A percentile compares a stretch with the other conserved stretches of the same genome.
These are phyloP conservation scores for Drosophila truncata DNA, from an alignment of 1,140 invertebrate species.

Conservation along the genomic window DNA sequence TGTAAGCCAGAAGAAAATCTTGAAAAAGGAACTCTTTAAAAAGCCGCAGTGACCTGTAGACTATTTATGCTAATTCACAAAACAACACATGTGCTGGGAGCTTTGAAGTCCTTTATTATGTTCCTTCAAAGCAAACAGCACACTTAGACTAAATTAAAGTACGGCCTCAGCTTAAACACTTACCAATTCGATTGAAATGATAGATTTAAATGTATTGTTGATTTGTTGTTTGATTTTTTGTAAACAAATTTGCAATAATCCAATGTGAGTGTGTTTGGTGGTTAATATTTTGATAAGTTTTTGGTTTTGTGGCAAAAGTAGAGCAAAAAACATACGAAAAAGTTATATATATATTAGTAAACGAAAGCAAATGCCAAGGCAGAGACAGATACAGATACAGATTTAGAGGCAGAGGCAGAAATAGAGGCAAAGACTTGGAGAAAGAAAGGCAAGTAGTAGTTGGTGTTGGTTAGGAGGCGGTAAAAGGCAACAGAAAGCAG, in stretches of 20 bases:
- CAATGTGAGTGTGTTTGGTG: slow-evolving; percentile 63
- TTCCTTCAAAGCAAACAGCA: slow-evolving; percentile 43
- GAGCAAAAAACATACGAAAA: slow-evolving; percentile 75
- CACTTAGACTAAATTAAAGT: slow-evolving; percentile 46
- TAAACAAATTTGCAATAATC: slow-evolving; percentile 72
- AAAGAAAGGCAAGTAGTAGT: slow-evolving; percentile 27
- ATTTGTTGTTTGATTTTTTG: slow-evolving; percentile 58
- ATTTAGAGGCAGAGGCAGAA: slow-evolving; percentile 18
- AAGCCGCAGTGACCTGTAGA: slow-evolving; percentile 11
- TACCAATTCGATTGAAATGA: slow-evolving; percentile 78
- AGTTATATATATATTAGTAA: slow-evolving; percentile 76
- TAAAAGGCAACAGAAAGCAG: slow-evolving; percentile 40
- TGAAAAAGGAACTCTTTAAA: slow-evolving; percentile 19
- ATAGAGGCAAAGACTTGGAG: slow-evolving; percentile 20
- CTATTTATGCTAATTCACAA: slow-evolving; percentile 13
- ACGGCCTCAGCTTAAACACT: slow-evolving; percentile 65
- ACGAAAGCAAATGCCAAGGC: slow-evolving; percentile 60
- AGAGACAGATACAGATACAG: slow-evolving; percentile 6
- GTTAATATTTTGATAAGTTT: slow-evolving; percentile 43
- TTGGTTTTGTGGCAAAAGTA: slow-evolving; percentile 64
- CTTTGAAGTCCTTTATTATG: slow-evolving; percentile 11
- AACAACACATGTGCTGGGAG: slow-evolving; percentile 28
- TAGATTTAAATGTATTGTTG: slow-evolving; percentile 52
- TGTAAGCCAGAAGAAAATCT: slow-evolving; percentile 18
- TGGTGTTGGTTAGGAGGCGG: slow-evolving; percentile 22